Evolutionary conservation across 2,888 invertebrate genomes (phyloP).

Genomic region (Aphrophora alni): DNA sequence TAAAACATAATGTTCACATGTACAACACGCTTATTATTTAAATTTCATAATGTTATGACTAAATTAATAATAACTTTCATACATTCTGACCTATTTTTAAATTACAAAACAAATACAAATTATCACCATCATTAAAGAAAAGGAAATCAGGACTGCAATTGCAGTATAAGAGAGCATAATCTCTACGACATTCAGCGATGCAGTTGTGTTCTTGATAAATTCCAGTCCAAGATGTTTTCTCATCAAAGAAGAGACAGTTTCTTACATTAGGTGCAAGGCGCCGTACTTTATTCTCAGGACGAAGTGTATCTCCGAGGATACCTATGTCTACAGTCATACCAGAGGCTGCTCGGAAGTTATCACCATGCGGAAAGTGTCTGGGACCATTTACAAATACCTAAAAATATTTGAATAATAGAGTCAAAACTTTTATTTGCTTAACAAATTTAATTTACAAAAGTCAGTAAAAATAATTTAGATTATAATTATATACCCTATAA

Average conservation of each 20-base stretch:
- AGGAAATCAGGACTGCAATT: slow-evolving; percentile 54
- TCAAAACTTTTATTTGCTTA: background rate
- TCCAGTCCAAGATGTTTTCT: slow-evolving; percentile 40
- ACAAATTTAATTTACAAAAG: no score
- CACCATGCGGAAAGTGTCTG: slow-evolving; percentile 50
- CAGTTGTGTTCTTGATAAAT: slow-evolving; percentile 53
- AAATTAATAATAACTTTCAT: no score
- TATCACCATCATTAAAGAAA: slow-evolving; percentile 44
- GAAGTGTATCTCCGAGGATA: slow-evolving; percentile 50
- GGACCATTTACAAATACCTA: slow-evolving; percentile 52
- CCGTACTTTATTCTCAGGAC: slow-evolving; percentile 45
- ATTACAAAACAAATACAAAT: no score
- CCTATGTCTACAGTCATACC: slow-evolving; percentile 50
- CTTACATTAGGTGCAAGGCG: slow-evolving; percentile 43
- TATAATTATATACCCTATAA: no score
- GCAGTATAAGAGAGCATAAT: slow-evolving; percentile 51
- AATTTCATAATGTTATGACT: no score
- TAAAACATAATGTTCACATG: no score
- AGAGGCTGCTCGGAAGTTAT: slow-evolving; percentile 48
- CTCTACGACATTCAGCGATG: slow-evolving; percentile 52
- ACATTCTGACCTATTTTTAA: no score
- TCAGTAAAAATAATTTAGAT: no score
- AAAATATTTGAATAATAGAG: background rate
- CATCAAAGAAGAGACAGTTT: slow-evolving; percentile 51
- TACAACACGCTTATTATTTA: no score